Evolutionary conservation across 2,113 vertebrate species (phyloP).

Genomic region (Xerus inauris): DNA sequence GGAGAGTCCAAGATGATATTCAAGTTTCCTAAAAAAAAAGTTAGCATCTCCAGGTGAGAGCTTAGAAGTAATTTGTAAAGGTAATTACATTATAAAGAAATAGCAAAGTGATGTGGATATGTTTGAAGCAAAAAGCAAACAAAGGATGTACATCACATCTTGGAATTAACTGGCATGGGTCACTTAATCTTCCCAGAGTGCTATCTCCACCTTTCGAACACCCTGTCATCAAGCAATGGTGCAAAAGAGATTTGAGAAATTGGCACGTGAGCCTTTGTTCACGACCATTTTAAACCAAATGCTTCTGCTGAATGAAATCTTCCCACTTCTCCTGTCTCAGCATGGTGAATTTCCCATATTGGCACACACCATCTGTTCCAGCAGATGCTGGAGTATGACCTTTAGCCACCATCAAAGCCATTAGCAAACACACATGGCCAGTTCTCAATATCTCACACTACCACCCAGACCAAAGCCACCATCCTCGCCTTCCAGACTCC

Average conservation of each 20-base stretch:
- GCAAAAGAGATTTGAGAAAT: not conserved
- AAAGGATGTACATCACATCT: accelerated
- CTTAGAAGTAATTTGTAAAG: not conserved
- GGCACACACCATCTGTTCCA: not conserved
- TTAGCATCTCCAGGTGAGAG: not conserved
- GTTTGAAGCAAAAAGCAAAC: not conserved
- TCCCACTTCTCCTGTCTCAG: not conserved
- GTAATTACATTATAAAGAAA: not conserved
- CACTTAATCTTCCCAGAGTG: not conserved
- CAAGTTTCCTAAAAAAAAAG: not conserved
- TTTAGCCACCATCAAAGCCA: not conserved
- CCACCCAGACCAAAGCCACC: not conserved
- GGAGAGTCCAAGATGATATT: not conserved
- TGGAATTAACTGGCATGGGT: not conserved
- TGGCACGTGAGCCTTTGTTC: not conserved
- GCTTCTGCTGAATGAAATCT: not conserved
- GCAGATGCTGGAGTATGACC: not conserved
- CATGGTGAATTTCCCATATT: not conserved
- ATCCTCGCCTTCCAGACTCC: not conserved
- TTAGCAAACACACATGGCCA: not conserved
- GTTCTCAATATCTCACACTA: not conserved
- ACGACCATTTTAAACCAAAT: not conserved
- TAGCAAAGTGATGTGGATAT: not conserved
- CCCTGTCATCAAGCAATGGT: too few relatives aligned
- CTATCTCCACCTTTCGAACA: not conserved